Evolutionary conservation across 2,113 vertebrate genomes (phyloP), one percentile per base, ranked within the genome.

Genomic region (Austrofundulus limnaeus): DNA sequence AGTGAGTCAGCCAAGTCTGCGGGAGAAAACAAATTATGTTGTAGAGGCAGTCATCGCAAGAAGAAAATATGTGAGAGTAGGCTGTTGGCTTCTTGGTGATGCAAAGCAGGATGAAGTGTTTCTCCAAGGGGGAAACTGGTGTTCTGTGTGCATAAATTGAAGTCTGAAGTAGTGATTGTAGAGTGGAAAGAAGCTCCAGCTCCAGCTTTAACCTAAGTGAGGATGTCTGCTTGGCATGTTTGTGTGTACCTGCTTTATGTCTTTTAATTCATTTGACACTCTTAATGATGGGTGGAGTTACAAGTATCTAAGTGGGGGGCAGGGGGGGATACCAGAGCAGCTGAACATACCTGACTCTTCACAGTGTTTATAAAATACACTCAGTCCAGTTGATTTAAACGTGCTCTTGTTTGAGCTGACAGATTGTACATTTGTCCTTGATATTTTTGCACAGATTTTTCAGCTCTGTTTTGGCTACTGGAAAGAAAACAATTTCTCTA

Each of bases 251-350:
- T 70, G 50, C 21, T 72, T 82, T 83, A 51, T 53, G 61, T 65
- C 51, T 69, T 65, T 51, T 67, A 58, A 75, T 78, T 71, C 53
- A 25, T 65, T 65, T 68, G 57, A 48, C 38, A 38, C 28, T n/a
- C 50, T 66, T 31, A 24, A 3, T 39, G 43, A 43, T 47, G 58
- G 66, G 61, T 46, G 66, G 38, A 50, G 59, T 56, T 57, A 34
- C 23, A 25, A 31, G 60, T 14, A 61, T 80, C 55, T 21, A 25
- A 42, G 25, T 59, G 56, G 21, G 31, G n/a, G n/a, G n/a, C n/a
- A n/a, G n/a, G n/a, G n/a, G n/a, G 64, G 78, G 76, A 83, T 83
- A 75, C 76, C 77, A 74, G 82, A 81, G 80, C 81, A 81, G 75
- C 72, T 74, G 72, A 74, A 69, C 79, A 78, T 83, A 81, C 75